Evolutionary conservation across 2,888 invertebrate genomes (phyloP), one percentile per base, ranked within the genome.

Genomic region (Eubasilissa splendida): DNA sequence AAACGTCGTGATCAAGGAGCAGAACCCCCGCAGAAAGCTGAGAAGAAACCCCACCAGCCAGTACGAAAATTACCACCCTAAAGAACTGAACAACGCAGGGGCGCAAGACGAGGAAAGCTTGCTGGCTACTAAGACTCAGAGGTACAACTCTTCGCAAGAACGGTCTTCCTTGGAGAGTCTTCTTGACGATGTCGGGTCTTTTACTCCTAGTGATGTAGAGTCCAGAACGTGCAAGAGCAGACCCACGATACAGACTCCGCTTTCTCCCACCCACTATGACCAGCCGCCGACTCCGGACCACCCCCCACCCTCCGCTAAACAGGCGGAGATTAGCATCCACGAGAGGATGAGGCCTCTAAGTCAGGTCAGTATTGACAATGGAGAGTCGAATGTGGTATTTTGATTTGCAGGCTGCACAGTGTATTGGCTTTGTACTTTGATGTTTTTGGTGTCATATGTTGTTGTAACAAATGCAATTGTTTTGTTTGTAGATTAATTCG

Each of bases 211-310:
- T 84, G 88, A 90, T 85, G 89, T 89, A 85, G 91, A 91, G 85
- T 71, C 68, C 31, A 87, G 89, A 83, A 88, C 87, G 85, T 88
- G 86, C 83, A 88, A 87, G 85, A 87, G 86, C 83, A 88, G 88
- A 65, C 86, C 87, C 84, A 90, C 89, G 87, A 85, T 89, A 42
- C 88, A 91, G 85, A 87, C 92, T 85, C 97, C 97, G 0, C 90
- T 96, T 85, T 97, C 96, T 85, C 97, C 97, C 31, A 96, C 96
- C 71, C 96, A 96, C 87, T 97, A 97, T 86, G 93, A 94, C 76
- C 97, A 97, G 88, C 97, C 97, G 11, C 96, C 97, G 10, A 98
- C 97, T 11, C 97, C 97, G 0, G 97, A 97, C 85, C 97, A 97
- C 89, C 97, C 97, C 4, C 97, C 98, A 1, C 98, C 98, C 0